Conservation (phyloP, 2,113 vertebrate species). For the Urocynchramus pylzowi region DNA sequence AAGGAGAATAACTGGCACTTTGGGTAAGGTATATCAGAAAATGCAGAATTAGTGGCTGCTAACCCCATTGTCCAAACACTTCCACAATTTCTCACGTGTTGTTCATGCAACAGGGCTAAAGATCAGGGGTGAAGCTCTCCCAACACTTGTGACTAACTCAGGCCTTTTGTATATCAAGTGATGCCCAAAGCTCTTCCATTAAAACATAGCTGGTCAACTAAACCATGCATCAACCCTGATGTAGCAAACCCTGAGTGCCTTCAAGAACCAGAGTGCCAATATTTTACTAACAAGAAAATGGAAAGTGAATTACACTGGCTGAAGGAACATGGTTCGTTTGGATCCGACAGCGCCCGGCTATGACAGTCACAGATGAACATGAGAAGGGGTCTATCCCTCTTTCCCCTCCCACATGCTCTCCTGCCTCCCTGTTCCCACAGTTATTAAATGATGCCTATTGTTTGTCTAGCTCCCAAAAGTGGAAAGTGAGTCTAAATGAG, state of each 20-base stretch:
- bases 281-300: not conserved
- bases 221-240: not conserved
- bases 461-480: not conserved
- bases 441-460: not conserved
- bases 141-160: not conserved
- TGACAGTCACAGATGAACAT: not conserved
- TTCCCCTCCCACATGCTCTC: not conserved
- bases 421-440: not conserved
- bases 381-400: not conserved
- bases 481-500: not conserved
- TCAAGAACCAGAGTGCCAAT: not conserved
- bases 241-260: not conserved
- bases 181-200: not conserved
- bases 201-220: not conserved
- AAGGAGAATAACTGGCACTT: not conserved
- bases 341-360: not conserved
- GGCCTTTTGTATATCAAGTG: not conserved
- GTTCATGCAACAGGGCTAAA: not conserved
- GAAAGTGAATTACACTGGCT: not conserved
- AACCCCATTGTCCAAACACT: not conserved
- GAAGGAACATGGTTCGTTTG: not conserved
- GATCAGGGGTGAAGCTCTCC: not conserved
- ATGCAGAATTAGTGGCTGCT: not conserved
- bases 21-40: not conserved
- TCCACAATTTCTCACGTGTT: fast-evolving